phyloP scores from a whole-genome alignment of 2,888 invertebrate species.

The Amaurobius ferox region DNA sequence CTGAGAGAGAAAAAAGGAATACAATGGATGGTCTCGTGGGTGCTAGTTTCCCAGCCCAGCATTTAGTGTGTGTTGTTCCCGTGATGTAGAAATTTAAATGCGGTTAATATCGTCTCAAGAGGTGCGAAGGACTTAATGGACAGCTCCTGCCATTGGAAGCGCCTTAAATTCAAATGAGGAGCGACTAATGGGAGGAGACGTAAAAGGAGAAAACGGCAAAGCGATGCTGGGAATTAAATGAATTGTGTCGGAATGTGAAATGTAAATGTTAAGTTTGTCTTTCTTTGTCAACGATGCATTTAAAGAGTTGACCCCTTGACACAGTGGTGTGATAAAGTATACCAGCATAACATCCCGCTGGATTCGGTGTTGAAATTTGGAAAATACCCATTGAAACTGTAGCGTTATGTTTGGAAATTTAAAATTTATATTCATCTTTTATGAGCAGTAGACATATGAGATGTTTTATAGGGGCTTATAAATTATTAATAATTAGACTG shows the following conservation, averaged over 20 bases:
- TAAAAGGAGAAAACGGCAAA: neutral
- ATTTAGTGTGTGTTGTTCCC: constrained; percentile 53
- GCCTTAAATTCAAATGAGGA: constrained; percentile 2
- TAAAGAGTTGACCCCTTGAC: no score
- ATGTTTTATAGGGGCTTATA: no score
- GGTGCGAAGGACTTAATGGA: constrained; percentile 43
- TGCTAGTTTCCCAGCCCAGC: neutral
- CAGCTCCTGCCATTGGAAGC: neutral
- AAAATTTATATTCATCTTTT: no score
- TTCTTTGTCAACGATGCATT: no score
- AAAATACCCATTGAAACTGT: no score
- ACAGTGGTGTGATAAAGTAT: no score
- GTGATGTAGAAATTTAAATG: constrained; percentile 69
- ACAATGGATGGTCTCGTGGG: constrained; percentile 46
- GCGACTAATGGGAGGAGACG: neutral
- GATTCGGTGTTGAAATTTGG: no score
- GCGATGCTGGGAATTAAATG: constrained; percentile 9
- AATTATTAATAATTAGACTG: no score
- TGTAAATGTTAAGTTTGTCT: no score
- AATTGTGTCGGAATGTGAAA: neutral
- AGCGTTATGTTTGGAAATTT: no score
- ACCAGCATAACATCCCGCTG: no score
- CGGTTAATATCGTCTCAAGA: constrained; percentile 63
- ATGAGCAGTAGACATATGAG: no score
- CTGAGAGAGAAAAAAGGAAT: constrained; percentile 9